Evolutionary conservation across 1,140 invertebrate species (phyloP).

Genomic region (Apis florea): DNA sequence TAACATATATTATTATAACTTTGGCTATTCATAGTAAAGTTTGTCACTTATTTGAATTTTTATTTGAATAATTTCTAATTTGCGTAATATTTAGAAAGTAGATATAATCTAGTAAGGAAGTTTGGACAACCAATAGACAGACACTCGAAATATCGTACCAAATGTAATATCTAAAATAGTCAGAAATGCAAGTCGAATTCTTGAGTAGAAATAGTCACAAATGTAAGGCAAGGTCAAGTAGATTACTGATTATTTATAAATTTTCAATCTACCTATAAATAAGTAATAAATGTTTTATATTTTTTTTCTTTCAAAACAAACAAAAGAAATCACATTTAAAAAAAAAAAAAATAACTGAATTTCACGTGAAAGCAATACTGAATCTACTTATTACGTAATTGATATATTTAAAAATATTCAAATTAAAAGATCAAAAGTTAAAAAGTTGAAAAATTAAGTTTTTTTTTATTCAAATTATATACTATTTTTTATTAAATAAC

Average conservation of each 20-base stretch:
- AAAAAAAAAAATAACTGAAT: neutral
- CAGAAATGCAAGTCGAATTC: neutral
- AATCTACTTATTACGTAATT: neutral
- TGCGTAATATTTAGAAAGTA: neutral
- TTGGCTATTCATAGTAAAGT: neutral
- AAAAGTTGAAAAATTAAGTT: too few species aligned
- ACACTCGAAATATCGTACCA: neutral
- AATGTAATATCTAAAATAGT: neutral
- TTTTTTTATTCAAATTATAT: neutral
- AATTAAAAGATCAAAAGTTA: neutral
- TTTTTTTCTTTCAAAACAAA: neutral
- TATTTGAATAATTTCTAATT: too few species aligned
- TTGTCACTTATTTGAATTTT: too few species aligned
- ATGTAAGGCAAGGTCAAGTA: neutral
- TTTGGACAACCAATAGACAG: neutral
- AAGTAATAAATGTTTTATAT: neutral
- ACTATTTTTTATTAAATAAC: too few species aligned
- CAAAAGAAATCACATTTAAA: too few species aligned
- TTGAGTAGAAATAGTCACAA: too few species aligned
- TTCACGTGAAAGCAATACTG: neutral
- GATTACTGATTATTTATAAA: neutral
- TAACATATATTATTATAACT: neutral
- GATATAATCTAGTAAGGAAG: neutral
- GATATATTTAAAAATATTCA: neutral
- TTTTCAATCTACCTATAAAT: neutral